These are phyloP conservation scores for Agelastica alni DNA, from an alignment of 2,888 invertebrate genomes.

Conservation along the genomic window DNA sequence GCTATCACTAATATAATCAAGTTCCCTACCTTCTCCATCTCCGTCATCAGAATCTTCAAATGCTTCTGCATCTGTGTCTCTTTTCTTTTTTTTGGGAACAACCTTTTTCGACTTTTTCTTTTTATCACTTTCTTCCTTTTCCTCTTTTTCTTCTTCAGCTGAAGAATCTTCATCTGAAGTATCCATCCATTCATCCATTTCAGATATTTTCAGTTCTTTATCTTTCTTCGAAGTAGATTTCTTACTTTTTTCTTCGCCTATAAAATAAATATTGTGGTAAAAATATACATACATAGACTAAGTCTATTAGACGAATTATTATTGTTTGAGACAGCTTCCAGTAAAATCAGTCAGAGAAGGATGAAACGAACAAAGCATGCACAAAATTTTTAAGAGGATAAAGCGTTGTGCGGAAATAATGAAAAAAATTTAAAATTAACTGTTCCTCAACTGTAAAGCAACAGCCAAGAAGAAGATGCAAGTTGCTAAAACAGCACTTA, in stretches of 20 bases:
- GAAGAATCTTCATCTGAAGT: slow-evolving; percentile 75
- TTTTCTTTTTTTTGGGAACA: slow-evolving; percentile 64
- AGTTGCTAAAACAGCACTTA: too few relatives aligned
- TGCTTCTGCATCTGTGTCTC: slow-evolving; percentile 85
- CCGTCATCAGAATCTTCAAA: slow-evolving; percentile 97
- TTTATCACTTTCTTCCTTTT: slow-evolving; percentile 63
- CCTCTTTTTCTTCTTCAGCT: slow-evolving; percentile 69
- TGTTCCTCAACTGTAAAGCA: too few relatives aligned
- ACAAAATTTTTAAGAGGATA: too few relatives aligned
- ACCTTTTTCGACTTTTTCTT: slow-evolving; percentile 65
- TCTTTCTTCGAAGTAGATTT: slow-evolving; percentile 41
- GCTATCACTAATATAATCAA: slow-evolving; percentile 89
- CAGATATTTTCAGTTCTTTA: slow-evolving; percentile 81
- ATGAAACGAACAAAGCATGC: too few relatives aligned
- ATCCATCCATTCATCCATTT: slow-evolving; percentile 94
- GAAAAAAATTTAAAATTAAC: too few relatives aligned
- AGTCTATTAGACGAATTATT: too few relatives aligned
- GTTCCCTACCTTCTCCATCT: slow-evolving; percentile 92
- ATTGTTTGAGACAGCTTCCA: too few relatives aligned
- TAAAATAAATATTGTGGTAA: too few relatives aligned
- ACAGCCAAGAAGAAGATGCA: too few relatives aligned
- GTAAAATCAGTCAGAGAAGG: too few relatives aligned
- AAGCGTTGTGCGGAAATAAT: too few relatives aligned
- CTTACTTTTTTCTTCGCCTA: slow-evolving; percentile 40
- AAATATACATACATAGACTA: too few relatives aligned